Conservation (phyloP, 2,113 vertebrate species). For the Mohoua ochrocephala region DNA sequence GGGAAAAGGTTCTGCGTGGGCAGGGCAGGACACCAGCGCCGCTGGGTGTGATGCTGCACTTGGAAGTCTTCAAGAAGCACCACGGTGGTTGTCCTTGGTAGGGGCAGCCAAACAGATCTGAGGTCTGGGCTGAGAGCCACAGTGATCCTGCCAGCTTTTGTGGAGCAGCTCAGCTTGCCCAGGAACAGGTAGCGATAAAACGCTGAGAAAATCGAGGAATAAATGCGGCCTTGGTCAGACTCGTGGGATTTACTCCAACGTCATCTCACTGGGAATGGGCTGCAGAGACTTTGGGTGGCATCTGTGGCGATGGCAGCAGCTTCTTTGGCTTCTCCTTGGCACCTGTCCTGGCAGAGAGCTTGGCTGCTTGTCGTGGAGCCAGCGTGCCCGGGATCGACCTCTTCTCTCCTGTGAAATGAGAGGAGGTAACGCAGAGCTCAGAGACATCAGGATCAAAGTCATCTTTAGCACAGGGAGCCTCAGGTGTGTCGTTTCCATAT, state of each 20-base stretch:
- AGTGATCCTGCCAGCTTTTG: background rate
- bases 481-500: background rate
- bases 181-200: background rate
- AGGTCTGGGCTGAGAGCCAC: background rate
- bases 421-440: background rate
- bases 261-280: background rate
- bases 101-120: background rate
- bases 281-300: background rate
- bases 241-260: fast-evolving
- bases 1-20: background rate
- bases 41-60: background rate
- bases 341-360: background rate
- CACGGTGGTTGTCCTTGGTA: background rate
- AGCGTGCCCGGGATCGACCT: fast-evolving
- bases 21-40: background rate
- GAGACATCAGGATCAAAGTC: background rate
- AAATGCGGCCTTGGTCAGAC: background rate
- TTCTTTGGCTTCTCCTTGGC: background rate
- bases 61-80: background rate
- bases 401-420: background rate
- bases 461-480: background rate
- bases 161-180: background rate
- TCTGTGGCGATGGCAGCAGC: background rate
- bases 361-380: background rate
- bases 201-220: fast-evolving